Base-by-base conservation (phyloP, 1,140 invertebrate genomes). In the Solenopsis fugax region DNA sequence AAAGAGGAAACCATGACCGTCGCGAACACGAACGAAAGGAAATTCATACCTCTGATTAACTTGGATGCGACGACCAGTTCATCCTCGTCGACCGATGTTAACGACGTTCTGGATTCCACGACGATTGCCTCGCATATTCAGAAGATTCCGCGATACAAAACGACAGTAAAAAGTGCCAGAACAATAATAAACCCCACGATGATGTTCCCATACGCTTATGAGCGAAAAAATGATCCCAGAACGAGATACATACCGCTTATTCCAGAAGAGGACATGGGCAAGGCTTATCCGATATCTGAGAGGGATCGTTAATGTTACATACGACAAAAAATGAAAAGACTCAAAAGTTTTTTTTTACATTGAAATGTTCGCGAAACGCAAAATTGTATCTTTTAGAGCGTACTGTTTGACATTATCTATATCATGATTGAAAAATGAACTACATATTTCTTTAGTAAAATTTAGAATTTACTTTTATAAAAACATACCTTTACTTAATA, bases 231-330 rank as follows among this genome's bases (percentile, higher is more conserved):
- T 13, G 94, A 95, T 86, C 94, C 93, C 4, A 92, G 93, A 54
- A 95, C 94, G 5, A 94, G 94, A 52, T 95, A 95, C 62, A 95
- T 95, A 86, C 95, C 95, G 41, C 60, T 95, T 34, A 92, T 95
- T 41, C 93, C 94, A 0, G 93, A 94, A 34, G 95, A 95, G 52
- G 95, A 95, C 52, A 81, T 93, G 7, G 90, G 81, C 69, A 91
- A 54, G 58, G 48, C 60, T 80, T 60, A 75, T 18, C 60, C 76
- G 10, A 41, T 62, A 12, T 60, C 58, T 4, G 92, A 93, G 9
- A 87, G 73, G 9, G 86, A 92, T 82, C 92, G 92, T 45, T 93
- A 71, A 92, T 6, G 45, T 85, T 16, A 21, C 16, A 9, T 12
- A n/a, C 1, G 58, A 7, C 29, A 4, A 37, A 77, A 29, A 64